Conservation (phyloP, 2,113 vertebrate species). For the Meriones unguiculatus region DNA sequence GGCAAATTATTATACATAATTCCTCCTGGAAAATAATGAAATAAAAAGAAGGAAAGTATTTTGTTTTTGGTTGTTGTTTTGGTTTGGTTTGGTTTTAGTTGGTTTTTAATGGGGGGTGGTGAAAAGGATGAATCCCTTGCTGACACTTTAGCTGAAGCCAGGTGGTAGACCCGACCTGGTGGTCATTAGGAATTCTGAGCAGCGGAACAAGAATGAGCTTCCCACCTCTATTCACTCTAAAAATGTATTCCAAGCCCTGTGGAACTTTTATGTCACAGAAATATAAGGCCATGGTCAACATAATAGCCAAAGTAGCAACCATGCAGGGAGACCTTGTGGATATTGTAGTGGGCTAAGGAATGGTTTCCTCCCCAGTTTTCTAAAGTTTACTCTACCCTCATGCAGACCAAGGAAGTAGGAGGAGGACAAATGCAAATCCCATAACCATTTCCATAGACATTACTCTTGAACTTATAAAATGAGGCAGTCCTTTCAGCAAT, state of each 20-base stretch:
- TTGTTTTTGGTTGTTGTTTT: background rate
- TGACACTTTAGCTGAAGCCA: rapidly evolving
- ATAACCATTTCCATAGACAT: background rate
- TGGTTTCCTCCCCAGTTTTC: background rate
- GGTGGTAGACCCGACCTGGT: background rate
- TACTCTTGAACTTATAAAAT: background rate
- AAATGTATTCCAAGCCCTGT: rapidly evolving
- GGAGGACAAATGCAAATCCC: background rate
- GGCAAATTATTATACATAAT: no score
- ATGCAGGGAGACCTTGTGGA: rapidly evolving
- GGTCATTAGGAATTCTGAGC: rapidly evolving
- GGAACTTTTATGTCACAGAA: background rate
- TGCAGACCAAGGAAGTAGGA: background rate
- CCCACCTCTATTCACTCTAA: rapidly evolving
- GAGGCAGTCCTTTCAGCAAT: background rate
- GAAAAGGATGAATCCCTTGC: background rate
- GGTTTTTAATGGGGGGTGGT: background rate
- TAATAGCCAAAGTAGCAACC: background rate
- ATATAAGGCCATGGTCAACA: background rate
- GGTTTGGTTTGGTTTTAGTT: background rate
- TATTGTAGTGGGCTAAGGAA: background rate
- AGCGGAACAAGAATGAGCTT: background rate
- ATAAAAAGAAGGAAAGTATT: background rate
- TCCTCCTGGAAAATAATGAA: background rate
- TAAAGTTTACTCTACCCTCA: background rate